phyloP scores from a whole-genome alignment of 2,888 invertebrate genomes.

The Cynaeus angustus region DNA sequence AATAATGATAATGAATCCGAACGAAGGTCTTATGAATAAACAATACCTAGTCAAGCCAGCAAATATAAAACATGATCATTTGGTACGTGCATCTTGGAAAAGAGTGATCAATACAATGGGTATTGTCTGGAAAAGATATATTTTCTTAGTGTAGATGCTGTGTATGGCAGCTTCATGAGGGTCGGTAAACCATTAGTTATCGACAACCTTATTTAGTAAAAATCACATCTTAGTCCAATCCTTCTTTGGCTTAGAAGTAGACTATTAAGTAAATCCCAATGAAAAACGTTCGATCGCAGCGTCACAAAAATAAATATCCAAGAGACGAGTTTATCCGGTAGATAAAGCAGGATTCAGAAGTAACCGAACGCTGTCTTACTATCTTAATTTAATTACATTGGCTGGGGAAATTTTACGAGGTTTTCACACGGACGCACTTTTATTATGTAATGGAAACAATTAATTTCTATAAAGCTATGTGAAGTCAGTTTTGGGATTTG shows the following conservation, averaged over 20 bases:
- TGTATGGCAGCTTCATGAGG: constrained; percentile 21
- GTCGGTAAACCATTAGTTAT: constrained; percentile 21
- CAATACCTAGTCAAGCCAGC: constrained; percentile 14
- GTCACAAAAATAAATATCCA: constrained; percentile 29
- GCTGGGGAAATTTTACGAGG: neutral
- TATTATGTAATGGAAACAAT: neutral
- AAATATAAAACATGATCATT: constrained; percentile 25
- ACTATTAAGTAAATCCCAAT: constrained; percentile 17
- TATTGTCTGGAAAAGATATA: constrained; percentile 25
- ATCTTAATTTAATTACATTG: constrained; percentile 14
- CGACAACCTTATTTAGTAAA: constrained; percentile 25
- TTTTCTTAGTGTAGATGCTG: constrained; percentile 19
- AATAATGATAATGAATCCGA: constrained; percentile 19
- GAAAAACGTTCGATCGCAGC: constrained; percentile 19
- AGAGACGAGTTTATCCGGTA: constrained; percentile 20
- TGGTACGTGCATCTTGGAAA: constrained; percentile 14
- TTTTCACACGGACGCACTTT: constrained; percentile 1
- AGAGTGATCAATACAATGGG: constrained; percentile 35
- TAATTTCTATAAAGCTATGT: too few relatives aligned
- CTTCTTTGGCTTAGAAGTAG: constrained; percentile 11
- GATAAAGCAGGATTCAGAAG: constrained; percentile 27
- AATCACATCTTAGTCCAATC: constrained; percentile 19
- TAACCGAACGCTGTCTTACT: constrained; percentile 14
- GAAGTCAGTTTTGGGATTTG: neutral
- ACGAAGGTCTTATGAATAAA: constrained; percentile 23